phyloP scores from a whole-genome alignment of 2,113 vertebrate species.

The Laterallus jamaicensis region DNA sequence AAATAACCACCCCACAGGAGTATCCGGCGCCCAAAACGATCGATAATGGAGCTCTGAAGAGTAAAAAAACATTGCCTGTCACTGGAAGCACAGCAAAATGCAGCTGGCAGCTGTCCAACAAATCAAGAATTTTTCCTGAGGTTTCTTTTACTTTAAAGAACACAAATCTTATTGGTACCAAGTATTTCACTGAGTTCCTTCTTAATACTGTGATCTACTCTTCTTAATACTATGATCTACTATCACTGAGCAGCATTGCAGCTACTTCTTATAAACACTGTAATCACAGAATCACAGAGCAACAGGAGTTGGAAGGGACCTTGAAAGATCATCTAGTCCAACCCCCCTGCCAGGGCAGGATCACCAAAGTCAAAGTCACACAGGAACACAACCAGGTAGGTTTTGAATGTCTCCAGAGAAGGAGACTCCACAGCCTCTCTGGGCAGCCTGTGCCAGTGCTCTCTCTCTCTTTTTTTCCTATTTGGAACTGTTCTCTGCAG shows the following conservation, averaged over 20 bases:
- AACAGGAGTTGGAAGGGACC: no score
- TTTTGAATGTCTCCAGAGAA: no score
- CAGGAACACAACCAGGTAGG: no score
- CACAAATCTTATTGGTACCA: not conserved
- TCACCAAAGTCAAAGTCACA: no score
- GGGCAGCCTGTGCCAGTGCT: no score
- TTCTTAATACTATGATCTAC: not conserved
- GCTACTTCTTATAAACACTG: not conserved
- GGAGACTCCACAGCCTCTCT: no score
- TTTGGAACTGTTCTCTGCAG: not conserved
- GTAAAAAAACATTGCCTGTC: not conserved
- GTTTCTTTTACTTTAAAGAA: not conserved
- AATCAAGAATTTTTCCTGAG: not conserved
- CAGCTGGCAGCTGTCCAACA: not conserved
- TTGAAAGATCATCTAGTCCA: no score
- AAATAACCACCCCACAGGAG: conserved; percentile 79
- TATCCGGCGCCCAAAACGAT: conserved; percentile 72
- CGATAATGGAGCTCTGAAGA: conserved; percentile 76
- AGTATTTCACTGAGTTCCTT: not conserved
- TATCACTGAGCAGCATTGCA: not conserved
- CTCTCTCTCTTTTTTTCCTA: not conserved
- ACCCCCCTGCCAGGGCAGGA: no score
- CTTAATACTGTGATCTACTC: not conserved
- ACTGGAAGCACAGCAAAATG: not conserved
- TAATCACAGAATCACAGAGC: not conserved